Evolutionary conservation across 2,113 vertebrate species (phyloP).

Genomic region (Hypanus sabinus): DNA sequence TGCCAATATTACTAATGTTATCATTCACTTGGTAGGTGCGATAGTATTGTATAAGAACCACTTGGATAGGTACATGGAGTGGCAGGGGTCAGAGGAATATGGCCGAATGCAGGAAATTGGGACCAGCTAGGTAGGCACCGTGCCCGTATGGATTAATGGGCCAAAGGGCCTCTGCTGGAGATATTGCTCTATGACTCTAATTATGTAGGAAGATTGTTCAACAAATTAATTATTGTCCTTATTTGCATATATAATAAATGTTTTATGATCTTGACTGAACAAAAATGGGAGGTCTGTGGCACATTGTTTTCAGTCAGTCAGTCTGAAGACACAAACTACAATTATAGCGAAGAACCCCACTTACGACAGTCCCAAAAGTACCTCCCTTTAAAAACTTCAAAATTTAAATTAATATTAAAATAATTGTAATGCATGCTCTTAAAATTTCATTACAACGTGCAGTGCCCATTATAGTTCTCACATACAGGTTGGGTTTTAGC

Average conservation of each 20-base stretch:
- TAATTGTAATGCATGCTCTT: not conserved
- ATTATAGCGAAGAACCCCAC: not conserved
- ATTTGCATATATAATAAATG: not conserved
- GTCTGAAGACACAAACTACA: not conserved
- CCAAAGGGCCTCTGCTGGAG: too few species aligned
- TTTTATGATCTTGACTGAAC: conserved; percentile 15
- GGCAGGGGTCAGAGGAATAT: too few species aligned
- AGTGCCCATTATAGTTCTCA: not conserved
- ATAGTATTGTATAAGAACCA: too few species aligned
- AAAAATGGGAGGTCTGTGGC: not conserved
- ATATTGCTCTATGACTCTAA: not conserved
- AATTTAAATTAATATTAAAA: not conserved
- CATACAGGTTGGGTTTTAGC: not conserved
- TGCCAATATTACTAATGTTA: not conserved
- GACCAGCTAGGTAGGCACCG: too few species aligned
- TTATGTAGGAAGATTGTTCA: not conserved
- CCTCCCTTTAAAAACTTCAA: not conserved
- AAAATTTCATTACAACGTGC: not conserved
- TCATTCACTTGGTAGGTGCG: not conserved
- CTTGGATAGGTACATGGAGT: too few species aligned
- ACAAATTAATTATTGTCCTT: not conserved
- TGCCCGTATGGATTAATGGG: too few species aligned
- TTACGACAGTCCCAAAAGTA: too few species aligned
- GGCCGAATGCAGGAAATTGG: too few species aligned
- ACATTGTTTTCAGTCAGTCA: not conserved